These are phyloP conservation scores for Heliconius congener DNA, from an alignment of 1,140 invertebrate species.

Conservation along the genomic window DNA sequence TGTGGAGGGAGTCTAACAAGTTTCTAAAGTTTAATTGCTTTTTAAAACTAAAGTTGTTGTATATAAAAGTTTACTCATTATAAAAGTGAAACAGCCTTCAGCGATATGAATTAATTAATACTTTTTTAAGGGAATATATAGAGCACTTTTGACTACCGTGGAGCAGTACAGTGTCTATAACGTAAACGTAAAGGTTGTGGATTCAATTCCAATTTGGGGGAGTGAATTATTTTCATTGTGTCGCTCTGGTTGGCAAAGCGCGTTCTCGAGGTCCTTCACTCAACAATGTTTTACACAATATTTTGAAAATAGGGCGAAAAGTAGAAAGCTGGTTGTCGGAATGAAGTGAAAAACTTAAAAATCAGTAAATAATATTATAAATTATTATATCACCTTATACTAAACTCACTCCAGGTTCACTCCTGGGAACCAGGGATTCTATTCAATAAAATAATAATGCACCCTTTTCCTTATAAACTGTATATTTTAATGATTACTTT, in stretches of 20 bases:
- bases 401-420: no score
- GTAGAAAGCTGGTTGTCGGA: no score
- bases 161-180: not conserved
- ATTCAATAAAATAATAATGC: not conserved
- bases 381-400: no score
- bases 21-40: slow-evolving; percentile 23
- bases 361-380: no score
- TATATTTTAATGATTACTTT: not conserved
- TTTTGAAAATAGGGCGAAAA: no score
- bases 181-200: not conserved
- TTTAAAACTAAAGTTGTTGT: not conserved
- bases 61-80: slow-evolving; percentile 16
- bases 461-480: not conserved
- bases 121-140: not conserved
- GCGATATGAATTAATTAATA: slow-evolving; percentile 1
- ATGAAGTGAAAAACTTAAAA: no score
- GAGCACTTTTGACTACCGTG: not conserved
- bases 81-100: slow-evolving; percentile 18
- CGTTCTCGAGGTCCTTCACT: no score
- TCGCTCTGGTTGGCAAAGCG: no score
- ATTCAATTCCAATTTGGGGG: not conserved
- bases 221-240: no score
- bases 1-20: slow-evolving; percentile 17
- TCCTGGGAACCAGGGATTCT: not conserved
- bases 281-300: no score